A percentile compares a stretch with the other conserved stretches of the same genome.
These are phyloP conservation scores for Phyllostomus hastatus DNA, from an alignment of 2,113 vertebrate species.

Conservation along the genomic window DNA sequence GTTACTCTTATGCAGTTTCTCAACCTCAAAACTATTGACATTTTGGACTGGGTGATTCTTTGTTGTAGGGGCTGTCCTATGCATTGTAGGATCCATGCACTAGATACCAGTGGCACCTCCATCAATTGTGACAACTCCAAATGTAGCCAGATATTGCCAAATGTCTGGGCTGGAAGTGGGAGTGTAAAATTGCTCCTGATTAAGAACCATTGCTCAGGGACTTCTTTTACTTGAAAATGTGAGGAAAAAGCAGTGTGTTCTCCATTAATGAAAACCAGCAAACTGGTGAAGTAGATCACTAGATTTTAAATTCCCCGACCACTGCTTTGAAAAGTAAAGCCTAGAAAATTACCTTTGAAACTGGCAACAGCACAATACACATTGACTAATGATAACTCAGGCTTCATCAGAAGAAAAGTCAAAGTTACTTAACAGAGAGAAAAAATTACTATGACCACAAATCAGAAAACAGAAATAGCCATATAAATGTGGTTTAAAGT, in stretches of 20 bases:
- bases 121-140: neutral
- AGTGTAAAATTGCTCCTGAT: neutral
- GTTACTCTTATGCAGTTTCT: neutral
- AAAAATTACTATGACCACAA: neutral
- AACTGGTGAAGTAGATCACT: neutral
- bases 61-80: neutral
- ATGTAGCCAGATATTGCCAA: neutral
- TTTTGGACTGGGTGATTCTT: neutral
- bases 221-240: neutral
- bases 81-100: no score
- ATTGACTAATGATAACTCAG: neutral
- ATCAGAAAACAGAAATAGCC: neutral
- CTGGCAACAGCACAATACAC: neutral
- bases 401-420: neutral
- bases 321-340: neutral
- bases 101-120: neutral
- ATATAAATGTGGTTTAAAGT: neutral
- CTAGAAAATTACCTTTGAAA: neutral
- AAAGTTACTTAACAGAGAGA: neutral
- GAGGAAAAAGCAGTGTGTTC: neutral
- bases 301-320: neutral
- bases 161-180: neutral
- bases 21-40: neutral
- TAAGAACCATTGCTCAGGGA: neutral
- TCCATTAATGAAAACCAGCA: neutral